Base-by-base conservation (phyloP, 2,888 invertebrate species). In the Amaurobius ferox region DNA sequence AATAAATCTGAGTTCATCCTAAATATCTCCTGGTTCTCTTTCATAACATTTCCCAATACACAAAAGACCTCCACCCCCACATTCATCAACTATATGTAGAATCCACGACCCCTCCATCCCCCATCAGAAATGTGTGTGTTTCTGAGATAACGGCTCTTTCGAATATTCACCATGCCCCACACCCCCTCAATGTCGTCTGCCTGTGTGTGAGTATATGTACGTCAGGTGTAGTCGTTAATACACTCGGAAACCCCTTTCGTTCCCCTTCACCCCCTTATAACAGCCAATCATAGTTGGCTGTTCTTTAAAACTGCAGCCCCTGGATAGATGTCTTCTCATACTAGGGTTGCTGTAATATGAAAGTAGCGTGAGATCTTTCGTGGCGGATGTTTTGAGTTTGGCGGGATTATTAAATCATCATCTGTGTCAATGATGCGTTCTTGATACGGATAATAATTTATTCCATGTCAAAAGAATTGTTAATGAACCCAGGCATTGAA, bases 151-250 rank as follows among this genome's bases (percentile, higher is more conserved):
- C 55, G 55, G 55, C 55, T 55, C 55, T 55, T 55, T 55, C 55
- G 55, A 23, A 55, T 55, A 23, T 55, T 55, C 55, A 5, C 23
- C 44, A 16, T 44, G 44, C 55, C 55, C 55, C 23, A 16, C 55
- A 23, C 55, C 23, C 55, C 55, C 23, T 55, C 23, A 55, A 23
- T 23, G 23, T 19, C 23, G 55, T 55, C 55, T 55, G 55, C 1
- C 19, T 55, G 55, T 55, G 23, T 55, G 55, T 55, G 55, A 55
- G 55, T 55, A 55, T 23, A 55, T 23, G 55, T 55, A 23, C 55
- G 55, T 55, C 55, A 55, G 55, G 55, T 55, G 55, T 55, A 55
- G 55, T 23, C 55, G 55, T 55, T 55, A 55, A 55, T 55, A 55
- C 55, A 55, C 23, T 23, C 55, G 55, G 23, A 55, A 55, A 55